phyloP scores from a whole-genome alignment of 2,113 vertebrate species.

The Ardeotis arabs region DNA sequence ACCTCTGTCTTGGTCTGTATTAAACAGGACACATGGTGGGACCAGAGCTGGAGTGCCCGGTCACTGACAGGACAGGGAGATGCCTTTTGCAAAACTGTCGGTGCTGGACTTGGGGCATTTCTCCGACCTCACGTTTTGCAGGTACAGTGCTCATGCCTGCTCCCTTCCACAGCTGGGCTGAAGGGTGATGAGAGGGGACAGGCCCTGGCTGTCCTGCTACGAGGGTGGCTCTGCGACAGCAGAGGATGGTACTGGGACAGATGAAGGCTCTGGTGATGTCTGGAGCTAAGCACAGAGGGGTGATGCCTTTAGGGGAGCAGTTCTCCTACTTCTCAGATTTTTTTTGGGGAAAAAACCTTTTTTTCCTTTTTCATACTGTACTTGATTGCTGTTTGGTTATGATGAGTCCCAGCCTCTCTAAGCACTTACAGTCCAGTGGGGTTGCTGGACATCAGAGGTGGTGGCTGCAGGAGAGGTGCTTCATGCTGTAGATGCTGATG shows the following conservation, averaged over 20 bases:
- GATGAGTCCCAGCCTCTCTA: not conserved
- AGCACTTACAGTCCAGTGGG: not conserved
- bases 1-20: rapidly evolving
- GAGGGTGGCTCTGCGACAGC: not conserved
- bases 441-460: not conserved
- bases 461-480: not conserved
- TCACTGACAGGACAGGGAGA: not conserved
- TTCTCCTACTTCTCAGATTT: not conserved
- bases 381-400: not conserved
- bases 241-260: not conserved
- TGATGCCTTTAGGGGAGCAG: not conserved
- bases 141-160: not conserved
- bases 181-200: not conserved
- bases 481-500: not conserved
- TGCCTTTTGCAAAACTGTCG: not conserved
- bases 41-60: not conserved
- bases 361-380: not conserved
- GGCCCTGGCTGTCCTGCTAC: not conserved
- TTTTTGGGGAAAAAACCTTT: not conserved
- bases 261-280: not conserved
- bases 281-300: not conserved
- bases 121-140: not conserved
- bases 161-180: not conserved
- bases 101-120: not conserved
- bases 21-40: not conserved